These are phyloP conservation scores for Daubentonia madagascariensis DNA, from an alignment of 2,113 vertebrate species.

Conservation along the genomic window DNA sequence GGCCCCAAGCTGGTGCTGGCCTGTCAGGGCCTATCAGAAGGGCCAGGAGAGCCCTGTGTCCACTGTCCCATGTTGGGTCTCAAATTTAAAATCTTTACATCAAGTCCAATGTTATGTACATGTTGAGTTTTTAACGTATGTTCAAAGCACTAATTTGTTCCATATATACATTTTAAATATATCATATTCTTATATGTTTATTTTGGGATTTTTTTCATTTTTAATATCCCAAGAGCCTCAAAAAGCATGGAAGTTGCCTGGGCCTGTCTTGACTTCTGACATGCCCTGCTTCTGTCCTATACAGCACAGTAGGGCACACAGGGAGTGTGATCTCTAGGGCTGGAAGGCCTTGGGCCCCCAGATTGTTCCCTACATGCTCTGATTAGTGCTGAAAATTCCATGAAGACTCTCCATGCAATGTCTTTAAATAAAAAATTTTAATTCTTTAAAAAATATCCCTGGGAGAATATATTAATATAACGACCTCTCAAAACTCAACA, in stretches of 20 bases:
- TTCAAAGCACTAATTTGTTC: slow-evolving; percentile 13
- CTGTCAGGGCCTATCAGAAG: background rate
- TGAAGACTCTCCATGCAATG: background rate
- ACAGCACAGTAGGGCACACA: background rate
- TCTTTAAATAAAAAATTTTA: background rate
- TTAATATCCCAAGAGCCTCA: background rate
- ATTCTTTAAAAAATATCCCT: slow-evolving; percentile 10
- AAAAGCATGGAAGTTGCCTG: background rate
- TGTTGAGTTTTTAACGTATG: background rate
- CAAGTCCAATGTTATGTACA: background rate
- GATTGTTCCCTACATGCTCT: background rate
- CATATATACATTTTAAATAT: background rate
- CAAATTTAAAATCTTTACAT: background rate
- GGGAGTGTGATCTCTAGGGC: background rate
- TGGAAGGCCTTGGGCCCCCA: background rate
- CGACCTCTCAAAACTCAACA: background rate
- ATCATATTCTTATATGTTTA: background rate
- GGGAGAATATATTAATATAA: background rate
- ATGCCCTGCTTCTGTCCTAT: background rate
- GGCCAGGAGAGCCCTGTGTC: background rate
- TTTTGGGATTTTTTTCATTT: slow-evolving; percentile 13
- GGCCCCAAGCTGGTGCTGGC: too few relatives aligned
- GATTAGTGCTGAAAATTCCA: background rate
- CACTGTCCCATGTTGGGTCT: background rate
- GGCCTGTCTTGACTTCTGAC: background rate